Conservation (phyloP, 2,888 invertebrate species). For the Drosophila ochracea region DNA sequence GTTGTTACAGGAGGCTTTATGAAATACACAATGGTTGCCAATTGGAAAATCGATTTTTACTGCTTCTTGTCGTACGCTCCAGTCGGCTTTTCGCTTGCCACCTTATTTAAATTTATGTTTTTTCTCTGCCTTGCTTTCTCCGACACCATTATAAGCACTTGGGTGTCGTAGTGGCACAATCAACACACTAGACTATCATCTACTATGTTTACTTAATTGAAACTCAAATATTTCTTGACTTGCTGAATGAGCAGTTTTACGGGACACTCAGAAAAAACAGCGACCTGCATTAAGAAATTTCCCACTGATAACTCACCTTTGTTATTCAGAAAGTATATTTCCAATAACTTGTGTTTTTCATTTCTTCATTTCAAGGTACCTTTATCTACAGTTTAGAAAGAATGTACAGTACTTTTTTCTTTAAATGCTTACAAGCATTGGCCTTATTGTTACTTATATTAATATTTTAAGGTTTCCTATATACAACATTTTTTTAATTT, state of each 20-base stretch:
- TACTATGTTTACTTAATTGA: constrained; percentile 50
- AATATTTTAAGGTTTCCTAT: not conserved
- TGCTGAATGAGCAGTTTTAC: not conserved
- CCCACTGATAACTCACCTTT: not conserved
- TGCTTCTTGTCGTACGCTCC: constrained; percentile 2
- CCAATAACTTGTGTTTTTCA: not conserved
- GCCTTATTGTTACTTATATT: not conserved
- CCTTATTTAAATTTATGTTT: constrained; percentile 11
- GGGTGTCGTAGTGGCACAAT: not conserved
- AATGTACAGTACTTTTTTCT: not conserved
- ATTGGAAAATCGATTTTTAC: constrained; percentile 59
- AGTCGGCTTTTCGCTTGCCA: constrained; percentile 7
- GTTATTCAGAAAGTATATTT: not conserved
- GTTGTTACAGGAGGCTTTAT: constrained; percentile 2
- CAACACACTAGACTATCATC: not conserved
- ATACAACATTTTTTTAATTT: not conserved
- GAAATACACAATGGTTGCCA: constrained; percentile 41
- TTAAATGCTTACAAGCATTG: not conserved
- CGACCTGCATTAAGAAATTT: not conserved
- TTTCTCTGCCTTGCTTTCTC: constrained; percentile 19
- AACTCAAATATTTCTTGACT: constrained; percentile 42
- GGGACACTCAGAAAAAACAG: not conserved
- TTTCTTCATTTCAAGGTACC: not conserved
- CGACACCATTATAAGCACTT: constrained; percentile 18
- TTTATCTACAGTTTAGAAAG: not conserved